These are phyloP conservation scores for Erebia epiphron DNA, from an alignment of 2,888 invertebrate genomes.

Conservation along the genomic window DNA sequence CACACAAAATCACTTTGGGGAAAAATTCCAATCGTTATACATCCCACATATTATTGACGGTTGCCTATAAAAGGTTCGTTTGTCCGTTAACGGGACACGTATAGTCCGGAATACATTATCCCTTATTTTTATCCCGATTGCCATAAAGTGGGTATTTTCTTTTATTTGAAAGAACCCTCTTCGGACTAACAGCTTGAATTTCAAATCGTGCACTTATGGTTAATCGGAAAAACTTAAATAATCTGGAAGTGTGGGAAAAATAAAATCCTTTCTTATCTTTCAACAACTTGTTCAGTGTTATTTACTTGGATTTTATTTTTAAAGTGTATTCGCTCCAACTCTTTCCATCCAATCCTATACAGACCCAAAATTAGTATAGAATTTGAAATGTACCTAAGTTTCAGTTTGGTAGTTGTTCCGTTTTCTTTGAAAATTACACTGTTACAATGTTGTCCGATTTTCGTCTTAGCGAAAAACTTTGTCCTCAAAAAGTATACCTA, in stretches of 20 bases:
- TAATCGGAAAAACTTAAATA: constrained; percentile 17
- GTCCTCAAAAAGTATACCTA: too few relatives aligned
- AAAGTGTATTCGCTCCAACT: too few relatives aligned
- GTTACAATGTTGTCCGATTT: too few relatives aligned
- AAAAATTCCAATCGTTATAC: constrained; percentile 22
- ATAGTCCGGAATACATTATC: constrained; percentile 48
- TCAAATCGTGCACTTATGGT: constrained; percentile 30
- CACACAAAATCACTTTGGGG: constrained; percentile 1
- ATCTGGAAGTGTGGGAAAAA: background rate
- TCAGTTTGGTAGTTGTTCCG: too few relatives aligned
- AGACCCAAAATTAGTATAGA: too few relatives aligned
- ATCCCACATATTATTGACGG: constrained; percentile 24
- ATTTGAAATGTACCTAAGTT: too few relatives aligned
- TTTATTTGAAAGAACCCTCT: constrained; percentile 34
- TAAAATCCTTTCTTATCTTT: background rate
- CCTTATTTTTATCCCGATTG: constrained; percentile 45
- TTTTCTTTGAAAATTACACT: too few relatives aligned
- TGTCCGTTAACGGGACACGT: constrained; percentile 42
- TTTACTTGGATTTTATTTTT: too few relatives aligned
- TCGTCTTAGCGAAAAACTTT: too few relatives aligned
- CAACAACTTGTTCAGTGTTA: too few relatives aligned
- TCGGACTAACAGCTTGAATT: constrained; percentile 30
- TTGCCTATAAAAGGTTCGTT: constrained; percentile 44
- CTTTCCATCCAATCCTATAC: too few relatives aligned
- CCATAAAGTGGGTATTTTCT: constrained; percentile 38